Evolutionary conservation across 2,797 vertebrate species (phyloP).

Genomic region (Mastacembelus armatus): DNA sequence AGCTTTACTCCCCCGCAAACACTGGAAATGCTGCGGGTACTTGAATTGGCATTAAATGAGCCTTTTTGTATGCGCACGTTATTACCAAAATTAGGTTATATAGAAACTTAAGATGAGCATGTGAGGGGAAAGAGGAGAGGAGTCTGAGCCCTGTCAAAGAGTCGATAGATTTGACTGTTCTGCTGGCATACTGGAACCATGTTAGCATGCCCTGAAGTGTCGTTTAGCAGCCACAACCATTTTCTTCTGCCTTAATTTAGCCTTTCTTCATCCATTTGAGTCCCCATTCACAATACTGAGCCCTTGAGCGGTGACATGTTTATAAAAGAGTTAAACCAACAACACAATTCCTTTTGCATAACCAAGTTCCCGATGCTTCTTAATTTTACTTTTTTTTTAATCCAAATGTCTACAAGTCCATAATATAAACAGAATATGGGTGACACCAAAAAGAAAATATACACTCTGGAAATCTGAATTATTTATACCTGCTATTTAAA

Average conservation of each 20-base stretch:
- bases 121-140: constrained; percentile 23
- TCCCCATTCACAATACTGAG: constrained; percentile 32
- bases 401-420: background rate
- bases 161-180: constrained; percentile 23
- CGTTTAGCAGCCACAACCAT: constrained; percentile 57
- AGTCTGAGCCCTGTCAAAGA: constrained; percentile 20
- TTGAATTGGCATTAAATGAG: constrained; percentile 51
- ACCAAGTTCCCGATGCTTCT: background rate
- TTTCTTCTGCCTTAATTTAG: constrained; percentile 55
- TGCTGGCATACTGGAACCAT: constrained; percentile 29
- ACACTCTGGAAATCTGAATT: no score
- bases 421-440: background rate
- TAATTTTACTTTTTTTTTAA: background rate
- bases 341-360: constrained; percentile 25
- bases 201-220: constrained; percentile 40
- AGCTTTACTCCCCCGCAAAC: constrained; percentile 70
- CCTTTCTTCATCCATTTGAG: constrained; percentile 45
- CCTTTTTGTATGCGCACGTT: constrained; percentile 41
- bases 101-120: constrained; percentile 28
- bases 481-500: no score
- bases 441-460: background rate
- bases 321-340: constrained; percentile 37
- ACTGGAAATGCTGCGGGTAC: constrained; percentile 49
- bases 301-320: constrained; percentile 51
- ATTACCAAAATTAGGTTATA: constrained; percentile 32